Evolutionary conservation across 2,888 invertebrate genomes (phyloP), one percentile per base, ranked within the genome.

Genomic region (Cotesia congregata): DNA sequence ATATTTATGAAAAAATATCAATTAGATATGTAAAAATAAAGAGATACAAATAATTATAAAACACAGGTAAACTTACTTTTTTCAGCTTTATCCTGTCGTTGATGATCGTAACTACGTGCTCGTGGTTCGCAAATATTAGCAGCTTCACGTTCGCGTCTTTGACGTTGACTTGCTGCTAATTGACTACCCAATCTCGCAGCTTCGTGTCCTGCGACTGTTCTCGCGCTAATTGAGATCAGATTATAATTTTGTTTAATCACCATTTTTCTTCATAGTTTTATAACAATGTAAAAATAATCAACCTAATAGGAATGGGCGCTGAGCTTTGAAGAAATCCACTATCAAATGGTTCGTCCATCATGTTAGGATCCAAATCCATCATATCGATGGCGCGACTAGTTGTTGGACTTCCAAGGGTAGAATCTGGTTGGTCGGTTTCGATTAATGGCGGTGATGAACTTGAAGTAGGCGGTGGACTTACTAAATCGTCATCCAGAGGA

Each of bases 121-220:
- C 93, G 90, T 12, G 93, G 92, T 83, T 94, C 94, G 61, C 87
- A 87, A 61, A 88, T 88, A 9, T 82, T 81, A 2, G 84, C 81
- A 62, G 84, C 83, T 72, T 89, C 89, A 40, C 85, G 82, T 61
- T 87, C 87, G 0, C 89, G 84, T 69, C 88, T 82, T 76, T 90
- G 81, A 87, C 91, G 85, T 78, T 89, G 88, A 82, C 86, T 88
- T 7, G 88, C 85, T 83, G 91, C 88, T 85, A 91, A 74, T 83
- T 89, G 80, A 83, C 90, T 95, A 1, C 95, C 95, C 78, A 95
- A 88, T 81, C 94, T 92, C 83, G 94, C 93, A 30, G 95, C 95
- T 90, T 95, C 95, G 86, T 95, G 95, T 0, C 95, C 95, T 83
- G 94, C 93, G 72, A 95, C 95, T 9, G 95, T 95, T 89, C 89